Evolutionary conservation across 2,888 invertebrate species (phyloP).

Genomic region (Rhogogaster chlorosoma): DNA sequence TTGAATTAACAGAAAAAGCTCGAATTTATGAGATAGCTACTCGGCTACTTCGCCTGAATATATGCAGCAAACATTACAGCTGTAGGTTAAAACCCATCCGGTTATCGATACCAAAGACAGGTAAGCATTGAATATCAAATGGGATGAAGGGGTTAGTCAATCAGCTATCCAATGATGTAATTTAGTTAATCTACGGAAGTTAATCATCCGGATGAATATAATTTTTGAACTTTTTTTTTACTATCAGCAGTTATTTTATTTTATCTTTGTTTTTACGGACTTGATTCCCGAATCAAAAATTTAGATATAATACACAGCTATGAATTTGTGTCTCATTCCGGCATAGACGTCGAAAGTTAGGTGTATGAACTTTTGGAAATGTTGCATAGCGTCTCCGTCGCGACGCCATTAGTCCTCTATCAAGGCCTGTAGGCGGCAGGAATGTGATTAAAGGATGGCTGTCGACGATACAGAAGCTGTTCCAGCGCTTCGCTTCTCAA

Average conservation of each 20-base stretch:
- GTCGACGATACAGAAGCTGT: conserved; percentile 73
- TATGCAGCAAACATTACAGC: not conserved
- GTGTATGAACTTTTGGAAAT: conserved; percentile 12
- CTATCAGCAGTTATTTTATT: not conserved
- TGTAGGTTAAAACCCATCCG: not conserved
- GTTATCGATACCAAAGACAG: not conserved
- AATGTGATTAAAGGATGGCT: conserved; percentile 74
- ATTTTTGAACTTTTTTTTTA: not conserved
- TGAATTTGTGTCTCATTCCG: not conserved
- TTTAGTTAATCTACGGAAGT: no score
- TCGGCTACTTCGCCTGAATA: not conserved
- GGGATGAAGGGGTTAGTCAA: not conserved
- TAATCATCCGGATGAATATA: not conserved
- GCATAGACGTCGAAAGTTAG: conserved; percentile 18
- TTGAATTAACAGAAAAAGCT: not conserved
- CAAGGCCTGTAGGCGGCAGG: conserved; percentile 68
- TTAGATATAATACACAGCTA: not conserved
- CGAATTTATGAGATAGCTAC: not conserved
- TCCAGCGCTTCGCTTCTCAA: conserved; percentile 67
- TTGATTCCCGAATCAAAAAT: not conserved
- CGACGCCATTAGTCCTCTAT: conserved; percentile 74
- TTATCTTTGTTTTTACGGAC: not conserved
- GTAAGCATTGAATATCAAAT: not conserved
- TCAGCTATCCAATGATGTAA: no score
- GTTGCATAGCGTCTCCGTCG: conserved; percentile 5